Percentiles rank a stretch among this genome's conserved stretches.
phyloP scores from a whole-genome alignment of 2,888 invertebrate genomes.

The Trimorus sp. region DNA sequence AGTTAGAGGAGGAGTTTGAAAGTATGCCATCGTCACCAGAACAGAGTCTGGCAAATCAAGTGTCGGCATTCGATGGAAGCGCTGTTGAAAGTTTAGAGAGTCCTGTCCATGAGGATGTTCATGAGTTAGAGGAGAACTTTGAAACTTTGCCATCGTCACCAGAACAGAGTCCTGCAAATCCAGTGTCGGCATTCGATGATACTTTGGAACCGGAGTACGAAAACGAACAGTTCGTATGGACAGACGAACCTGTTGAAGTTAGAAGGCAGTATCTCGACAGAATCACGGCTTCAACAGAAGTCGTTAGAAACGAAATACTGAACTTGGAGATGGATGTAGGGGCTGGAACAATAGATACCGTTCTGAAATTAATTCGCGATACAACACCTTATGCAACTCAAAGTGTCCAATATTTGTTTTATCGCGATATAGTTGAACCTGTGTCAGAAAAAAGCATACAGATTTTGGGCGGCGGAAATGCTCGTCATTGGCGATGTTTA shows the following conservation, averaged over 20 bases:
- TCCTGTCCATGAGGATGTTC: too few relatives aligned
- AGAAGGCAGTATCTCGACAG: neutral
- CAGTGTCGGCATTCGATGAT: too few relatives aligned
- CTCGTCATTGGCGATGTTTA: neutral
- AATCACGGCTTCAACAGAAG: neutral
- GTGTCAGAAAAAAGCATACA: neutral
- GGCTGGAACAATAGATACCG: neutral
- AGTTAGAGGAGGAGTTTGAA: too few relatives aligned
- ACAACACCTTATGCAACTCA: neutral
- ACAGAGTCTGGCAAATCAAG: too few relatives aligned
- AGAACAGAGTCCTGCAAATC: too few relatives aligned
- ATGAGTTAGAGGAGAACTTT: too few relatives aligned
- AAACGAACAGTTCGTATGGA: neutral
- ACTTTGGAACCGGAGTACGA: neutral
- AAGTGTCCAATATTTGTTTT: neutral
- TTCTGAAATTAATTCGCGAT: constrained; percentile 10
- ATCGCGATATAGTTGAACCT: constrained; percentile 1
- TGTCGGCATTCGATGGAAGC: too few relatives aligned
- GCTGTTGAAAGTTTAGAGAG: too few relatives aligned
- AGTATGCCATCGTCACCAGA: too few relatives aligned
- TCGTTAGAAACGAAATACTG: neutral
- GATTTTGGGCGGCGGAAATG: neutral
- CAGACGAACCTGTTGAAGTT: neutral
- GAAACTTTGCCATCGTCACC: too few relatives aligned
- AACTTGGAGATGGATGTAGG: neutral